Evolutionary conservation across 2,888 invertebrate genomes (phyloP).

Genomic region (Tupiocoris notatus): DNA sequence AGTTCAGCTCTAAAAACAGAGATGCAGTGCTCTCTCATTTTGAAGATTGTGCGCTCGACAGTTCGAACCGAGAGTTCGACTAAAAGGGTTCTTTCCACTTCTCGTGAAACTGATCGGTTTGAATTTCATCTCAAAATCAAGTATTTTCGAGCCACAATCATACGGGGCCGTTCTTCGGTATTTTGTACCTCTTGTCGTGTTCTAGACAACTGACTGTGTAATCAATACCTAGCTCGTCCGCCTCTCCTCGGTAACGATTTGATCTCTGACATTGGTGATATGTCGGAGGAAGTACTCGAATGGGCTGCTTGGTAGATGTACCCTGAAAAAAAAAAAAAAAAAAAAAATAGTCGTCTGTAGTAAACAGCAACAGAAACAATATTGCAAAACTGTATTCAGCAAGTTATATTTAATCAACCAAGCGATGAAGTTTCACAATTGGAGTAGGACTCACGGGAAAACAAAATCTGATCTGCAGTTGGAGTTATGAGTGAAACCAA

Average conservation of each 20-base stretch:
- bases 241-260: constrained; percentile 71
- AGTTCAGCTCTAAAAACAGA: constrained; percentile 24
- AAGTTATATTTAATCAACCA: no score
- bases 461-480: no score
- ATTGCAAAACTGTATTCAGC: no score
- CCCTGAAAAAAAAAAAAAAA: constrained; percentile 59
- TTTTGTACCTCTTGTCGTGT: constrained; percentile 41
- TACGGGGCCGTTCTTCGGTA: not conserved
- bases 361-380: no score
- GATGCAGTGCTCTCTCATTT: constrained; percentile 22
- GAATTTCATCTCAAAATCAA: constrained; percentile 8
- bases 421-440: no score
- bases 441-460: no score
- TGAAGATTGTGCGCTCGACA: constrained; percentile 38
- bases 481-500: no score
- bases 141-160: constrained; percentile 38
- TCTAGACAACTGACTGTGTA: constrained; percentile 41
- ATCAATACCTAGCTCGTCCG: constrained; percentile 54
- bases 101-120: not conserved
- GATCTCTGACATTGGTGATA: constrained; percentile 75
- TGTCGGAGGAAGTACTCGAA: constrained; percentile 74
- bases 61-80: constrained; percentile 13
- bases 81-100: not conserved
- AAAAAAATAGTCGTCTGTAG: no score
- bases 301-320: constrained; percentile 73